Evolutionary conservation across 2,113 vertebrate species (phyloP).

Genomic region (Sphyrna mokarran): DNA sequence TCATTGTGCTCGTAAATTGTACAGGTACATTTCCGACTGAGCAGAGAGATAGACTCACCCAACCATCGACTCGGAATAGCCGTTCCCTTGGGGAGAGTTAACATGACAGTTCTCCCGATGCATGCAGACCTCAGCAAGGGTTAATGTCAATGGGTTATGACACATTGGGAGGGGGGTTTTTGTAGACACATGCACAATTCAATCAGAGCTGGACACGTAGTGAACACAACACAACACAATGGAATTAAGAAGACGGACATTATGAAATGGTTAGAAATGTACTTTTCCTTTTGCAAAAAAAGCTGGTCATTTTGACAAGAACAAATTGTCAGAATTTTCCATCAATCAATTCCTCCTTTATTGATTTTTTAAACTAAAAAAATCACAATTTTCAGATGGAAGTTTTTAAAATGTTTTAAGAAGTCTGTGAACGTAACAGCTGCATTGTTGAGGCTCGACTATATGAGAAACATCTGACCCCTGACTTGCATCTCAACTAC

Average conservation of each 20-base stretch:
- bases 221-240: neutral
- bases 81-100: neutral
- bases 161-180: neutral
- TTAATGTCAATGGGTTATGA: constrained; percentile 6
- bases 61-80: neutral
- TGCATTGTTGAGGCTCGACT: neutral
- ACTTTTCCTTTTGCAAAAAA: constrained; percentile 19
- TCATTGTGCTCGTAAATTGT: neutral
- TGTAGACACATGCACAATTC: neutral
- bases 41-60: neutral
- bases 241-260: neutral
- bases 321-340: neutral
- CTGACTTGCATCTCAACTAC: neutral
- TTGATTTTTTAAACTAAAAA: neutral
- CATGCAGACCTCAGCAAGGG: neutral
- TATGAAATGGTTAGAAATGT: neutral
- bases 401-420: neutral
- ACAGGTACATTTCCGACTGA: neutral
- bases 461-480: neutral
- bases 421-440: neutral
- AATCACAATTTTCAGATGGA: neutral
- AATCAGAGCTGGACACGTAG: neutral
- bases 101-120: neutral
- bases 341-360: neutral
- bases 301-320: neutral